Evolutionary conservation across 2,888 invertebrate genomes (phyloP).

Genomic region (Netelia inedita): DNA sequence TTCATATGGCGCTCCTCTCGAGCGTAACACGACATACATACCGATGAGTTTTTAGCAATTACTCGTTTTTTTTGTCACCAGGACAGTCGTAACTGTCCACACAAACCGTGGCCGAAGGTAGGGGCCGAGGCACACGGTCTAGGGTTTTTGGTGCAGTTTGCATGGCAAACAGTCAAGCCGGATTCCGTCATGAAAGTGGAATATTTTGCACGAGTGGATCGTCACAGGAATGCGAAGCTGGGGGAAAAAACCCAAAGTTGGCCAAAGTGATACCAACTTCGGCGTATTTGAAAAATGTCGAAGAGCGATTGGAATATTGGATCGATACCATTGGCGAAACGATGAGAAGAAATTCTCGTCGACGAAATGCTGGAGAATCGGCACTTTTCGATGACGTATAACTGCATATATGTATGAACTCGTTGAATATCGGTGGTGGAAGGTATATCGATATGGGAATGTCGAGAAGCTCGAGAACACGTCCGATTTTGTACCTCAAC

Average conservation of each 20-base stretch:
- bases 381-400: conserved; percentile 21
- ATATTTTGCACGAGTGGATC: neutral
- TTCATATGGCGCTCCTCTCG: neutral
- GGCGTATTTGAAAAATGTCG: neutral
- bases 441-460: conserved; percentile 28
- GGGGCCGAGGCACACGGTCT: too few species aligned
- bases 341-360: conserved; percentile 47
- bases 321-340: conserved; percentile 38
- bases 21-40: neutral
- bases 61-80: neutral
- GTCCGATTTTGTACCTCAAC: conserved; percentile 29
- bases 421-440: conserved; percentile 19
- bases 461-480: conserved; percentile 9
- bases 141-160: too few species aligned
- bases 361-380: conserved; percentile 26
- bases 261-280: neutral
- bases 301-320: conserved; percentile 16
- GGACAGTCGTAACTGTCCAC: too few species aligned
- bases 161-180: neutral
- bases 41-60: neutral
- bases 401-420: conserved; percentile 19
- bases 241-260: neutral
- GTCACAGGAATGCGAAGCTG: neutral
- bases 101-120: too few species aligned
- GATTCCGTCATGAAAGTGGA: neutral